Evolutionary conservation across 2,888 invertebrate species (phyloP), one percentile per base, ranked within the genome.

Genomic region (Amiota communis): DNA sequence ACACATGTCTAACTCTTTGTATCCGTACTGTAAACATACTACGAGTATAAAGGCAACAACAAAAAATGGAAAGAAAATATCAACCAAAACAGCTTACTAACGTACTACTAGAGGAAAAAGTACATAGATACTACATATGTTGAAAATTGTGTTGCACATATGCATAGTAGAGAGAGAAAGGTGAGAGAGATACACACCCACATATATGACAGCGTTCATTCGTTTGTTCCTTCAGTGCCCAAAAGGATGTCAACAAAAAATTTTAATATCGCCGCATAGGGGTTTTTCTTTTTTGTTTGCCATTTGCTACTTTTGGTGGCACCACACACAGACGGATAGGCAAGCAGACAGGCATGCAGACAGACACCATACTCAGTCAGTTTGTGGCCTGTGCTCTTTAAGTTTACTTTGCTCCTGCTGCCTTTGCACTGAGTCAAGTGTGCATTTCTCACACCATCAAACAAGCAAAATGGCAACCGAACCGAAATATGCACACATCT

Each of bases 231-330:
- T 36, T 36, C 36, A 36, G 36, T 6, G 75, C 74, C 76, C 76
- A 78, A 79, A 64, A 83, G 75, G 79, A 83, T 82, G 82, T 82
- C 84, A 82, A 82, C 82, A 83, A 77, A 82, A 59, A 82, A 83
- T 82, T 80, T 82, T 82, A 83, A 82, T 83, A 83, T 82, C 81
- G 78, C 82, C 79, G 51, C 67, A 68, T 15, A 36, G 36, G 36
- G 36, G 36, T 36, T 36, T 36, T 36, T 6, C 3, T 47, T 36
- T 68, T 17, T 46, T 46, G 46, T 36, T 46, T 63, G 63, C 46
- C 46, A 48, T 17, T 49, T 64, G 11, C 23, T 64, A 47, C 65
- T 65, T 65, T 65, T 48, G 65, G 48, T 36, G 15, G 8, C 47
- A 17, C 8, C 56, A 61, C 20, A 63, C 13, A 63, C n/a, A n/a